These are phyloP conservation scores for Lepidothrix coronata DNA, from an alignment of 2,113 vertebrate species.

Conservation along the genomic window DNA sequence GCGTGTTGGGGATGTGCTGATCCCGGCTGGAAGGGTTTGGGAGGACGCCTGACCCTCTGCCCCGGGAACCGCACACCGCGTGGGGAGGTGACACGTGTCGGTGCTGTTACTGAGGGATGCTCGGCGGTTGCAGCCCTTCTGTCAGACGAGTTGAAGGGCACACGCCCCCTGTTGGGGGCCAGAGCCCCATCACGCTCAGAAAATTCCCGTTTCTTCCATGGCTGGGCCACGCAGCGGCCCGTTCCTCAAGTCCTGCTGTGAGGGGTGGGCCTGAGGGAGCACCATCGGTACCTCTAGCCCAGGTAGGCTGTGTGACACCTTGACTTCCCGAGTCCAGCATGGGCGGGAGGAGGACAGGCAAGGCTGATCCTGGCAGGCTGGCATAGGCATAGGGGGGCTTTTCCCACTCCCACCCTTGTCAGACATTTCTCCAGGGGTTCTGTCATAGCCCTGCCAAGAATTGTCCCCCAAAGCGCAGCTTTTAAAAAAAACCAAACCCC, in stretches of 20 bases:
- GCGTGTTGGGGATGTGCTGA: rapidly evolving
- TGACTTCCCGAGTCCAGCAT: rapidly evolving
- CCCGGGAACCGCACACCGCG: rapidly evolving
- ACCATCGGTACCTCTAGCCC: rapidly evolving
- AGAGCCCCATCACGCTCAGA: rapidly evolving
- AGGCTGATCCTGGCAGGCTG: not conserved
- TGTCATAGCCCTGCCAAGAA: rapidly evolving
- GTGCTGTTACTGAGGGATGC: not conserved
- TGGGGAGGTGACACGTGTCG: rapidly evolving
- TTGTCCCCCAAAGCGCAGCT: rapidly evolving
- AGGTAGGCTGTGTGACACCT: not conserved
- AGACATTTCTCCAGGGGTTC: not conserved
- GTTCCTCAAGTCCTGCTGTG: rapidly evolving
- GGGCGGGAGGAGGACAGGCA: rapidly evolving
- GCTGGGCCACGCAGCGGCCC: rapidly evolving
- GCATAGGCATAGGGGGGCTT: not conserved
- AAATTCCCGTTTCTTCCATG: rapidly evolving
- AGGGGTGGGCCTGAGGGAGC: not conserved
- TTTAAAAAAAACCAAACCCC: not conserved
- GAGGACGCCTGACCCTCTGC: rapidly evolving
- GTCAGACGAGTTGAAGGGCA: too few species aligned
- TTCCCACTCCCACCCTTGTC: not conserved
- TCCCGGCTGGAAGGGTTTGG: rapidly evolving
- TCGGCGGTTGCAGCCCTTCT: not conserved
- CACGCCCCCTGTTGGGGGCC: rapidly evolving